phyloP scores from a whole-genome alignment of 2,888 invertebrate species.

The Sisyra terminalis region DNA sequence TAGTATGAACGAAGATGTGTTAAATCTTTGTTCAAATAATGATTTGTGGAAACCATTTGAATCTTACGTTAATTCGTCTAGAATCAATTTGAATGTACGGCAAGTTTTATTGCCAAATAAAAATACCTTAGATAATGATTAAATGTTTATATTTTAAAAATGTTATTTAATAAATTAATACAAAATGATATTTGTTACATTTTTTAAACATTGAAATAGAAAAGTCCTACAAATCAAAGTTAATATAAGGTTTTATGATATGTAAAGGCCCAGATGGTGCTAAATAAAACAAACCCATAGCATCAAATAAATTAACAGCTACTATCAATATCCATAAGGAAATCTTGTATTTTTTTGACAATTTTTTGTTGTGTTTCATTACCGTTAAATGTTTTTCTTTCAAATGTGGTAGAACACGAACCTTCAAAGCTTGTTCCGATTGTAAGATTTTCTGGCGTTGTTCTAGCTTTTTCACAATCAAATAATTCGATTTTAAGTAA shows the following conservation, averaged over 20 bases:
- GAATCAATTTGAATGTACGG: slow-evolving; percentile 89
- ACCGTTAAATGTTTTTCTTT: slow-evolving; percentile 19
- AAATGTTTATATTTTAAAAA: neutral
- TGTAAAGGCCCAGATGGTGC: slow-evolving; percentile 2
- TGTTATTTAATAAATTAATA: neutral
- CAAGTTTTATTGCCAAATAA: slow-evolving; percentile 47
- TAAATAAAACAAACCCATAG: slow-evolving; percentile 1
- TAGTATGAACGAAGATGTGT: slow-evolving; percentile 17
- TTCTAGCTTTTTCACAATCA: too few species aligned
- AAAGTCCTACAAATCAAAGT: neutral
- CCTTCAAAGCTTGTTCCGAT: too few species aligned
- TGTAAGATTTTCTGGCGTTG: too few species aligned
- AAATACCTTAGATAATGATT: neutral
- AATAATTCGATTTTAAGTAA: too few species aligned
- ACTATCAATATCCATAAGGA: slow-evolving; percentile 1
- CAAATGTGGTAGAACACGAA: too few species aligned
- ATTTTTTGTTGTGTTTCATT: neutral
- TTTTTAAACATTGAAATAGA: neutral
- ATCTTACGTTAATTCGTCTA: slow-evolving; percentile 47
- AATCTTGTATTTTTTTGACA: neutral
- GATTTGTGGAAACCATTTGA: slow-evolving; percentile 35
- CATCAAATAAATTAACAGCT: slow-evolving; percentile 3
- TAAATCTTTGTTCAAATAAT: slow-evolving; percentile 21
- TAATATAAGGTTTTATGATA: slow-evolving; percentile 1
- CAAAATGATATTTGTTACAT: neutral